Percentiles rank a stretch among this genome's conserved stretches.
These are phyloP conservation scores for Rhinella marina DNA, from an alignment of 2,797 vertebrate species.

Conservation along the genomic window DNA sequence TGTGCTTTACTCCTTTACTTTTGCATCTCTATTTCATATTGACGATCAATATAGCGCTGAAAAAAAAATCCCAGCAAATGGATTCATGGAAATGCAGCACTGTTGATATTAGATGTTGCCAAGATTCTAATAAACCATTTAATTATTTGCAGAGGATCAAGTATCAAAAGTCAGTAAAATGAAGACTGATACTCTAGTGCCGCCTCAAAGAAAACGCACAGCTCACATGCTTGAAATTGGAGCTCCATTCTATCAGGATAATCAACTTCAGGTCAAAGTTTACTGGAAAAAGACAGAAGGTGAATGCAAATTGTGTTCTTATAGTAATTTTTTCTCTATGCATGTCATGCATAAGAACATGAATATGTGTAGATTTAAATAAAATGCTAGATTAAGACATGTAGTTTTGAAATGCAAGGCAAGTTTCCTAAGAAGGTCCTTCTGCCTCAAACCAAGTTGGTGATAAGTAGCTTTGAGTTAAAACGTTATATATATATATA, in stretches of 20 bases:
- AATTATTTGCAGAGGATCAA: conserved; percentile 72
- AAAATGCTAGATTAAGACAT: not conserved
- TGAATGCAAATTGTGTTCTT: conserved; percentile 65
- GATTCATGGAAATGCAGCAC: conserved; percentile 6
- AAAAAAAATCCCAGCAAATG: not conserved
- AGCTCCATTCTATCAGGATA: conserved; percentile 89
- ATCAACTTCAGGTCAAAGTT: conserved; percentile 89
- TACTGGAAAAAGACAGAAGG: conserved; percentile 95
- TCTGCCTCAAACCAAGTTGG: not conserved
- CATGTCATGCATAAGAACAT: not conserved
- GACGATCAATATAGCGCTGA: not conserved
- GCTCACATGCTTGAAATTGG: conserved; percentile 86
- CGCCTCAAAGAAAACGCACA: conserved; percentile 77
- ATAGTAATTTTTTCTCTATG: not conserved
- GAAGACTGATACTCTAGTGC: conserved; percentile 65
- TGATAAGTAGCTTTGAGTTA: too few relatives aligned
- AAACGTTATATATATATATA: too few relatives aligned
- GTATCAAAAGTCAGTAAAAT: conserved; percentile 68
- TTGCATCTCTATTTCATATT: not conserved
- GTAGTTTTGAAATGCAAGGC: not conserved
- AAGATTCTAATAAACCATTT: conserved; percentile 32
- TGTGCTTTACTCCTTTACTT: not conserved
- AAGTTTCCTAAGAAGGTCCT: not conserved
- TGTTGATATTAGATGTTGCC: not conserved
- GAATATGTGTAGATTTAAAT: too few relatives aligned